Base-by-base conservation (phyloP, 2,113 vertebrate species). In the Nesoenas mayeri region DNA sequence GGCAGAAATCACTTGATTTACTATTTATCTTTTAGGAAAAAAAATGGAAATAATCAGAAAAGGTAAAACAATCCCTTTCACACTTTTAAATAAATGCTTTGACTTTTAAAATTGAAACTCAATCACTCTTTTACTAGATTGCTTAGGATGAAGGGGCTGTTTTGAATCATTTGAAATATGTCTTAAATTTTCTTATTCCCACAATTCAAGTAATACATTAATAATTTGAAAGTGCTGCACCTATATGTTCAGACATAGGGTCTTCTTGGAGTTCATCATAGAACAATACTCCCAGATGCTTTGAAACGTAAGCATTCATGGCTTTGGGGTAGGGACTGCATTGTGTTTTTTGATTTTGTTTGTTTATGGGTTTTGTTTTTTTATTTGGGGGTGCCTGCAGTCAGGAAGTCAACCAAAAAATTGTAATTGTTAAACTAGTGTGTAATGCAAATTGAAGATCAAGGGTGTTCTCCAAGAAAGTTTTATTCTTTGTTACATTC, bases 381-480 rank as follows among this genome's bases (percentile, higher is more conserved):
- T 38, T 7, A n/a, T 31, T 79, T 2, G 1, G 13, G 3, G 5
- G 0, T 74, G 7, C 31, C 48, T 85, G 12, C 29, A 57, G 22
- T 20, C 80, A 88, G 25, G 15, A 79, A 82, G 21, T 12, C 32
- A 79, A 25, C 2, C 24, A 42, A 65, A 75, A 67, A 25, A 11
- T 10, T 12, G 0, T 62, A 34, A 21, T 61, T 6, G 4, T 53
- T 95, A 54, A 77, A 67, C 5, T 34, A 64, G 9, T 31, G 16
- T 47, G 18, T 18, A 74, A 61, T 2, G 2, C 13, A 89, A 54
- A 48, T 6, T 50, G 36, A 89, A 82, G 25, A 51, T 40, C 4
- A 69, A 74, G 15, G 28, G 20, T 12, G 65, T 74, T 74, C 31
- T 83, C 54, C 92, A 56, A 38, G 32, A 36, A 80, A 71, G 6